Conservation (phyloP, 2,113 vertebrate species). For the Gnathochromis pfefferi region DNA sequence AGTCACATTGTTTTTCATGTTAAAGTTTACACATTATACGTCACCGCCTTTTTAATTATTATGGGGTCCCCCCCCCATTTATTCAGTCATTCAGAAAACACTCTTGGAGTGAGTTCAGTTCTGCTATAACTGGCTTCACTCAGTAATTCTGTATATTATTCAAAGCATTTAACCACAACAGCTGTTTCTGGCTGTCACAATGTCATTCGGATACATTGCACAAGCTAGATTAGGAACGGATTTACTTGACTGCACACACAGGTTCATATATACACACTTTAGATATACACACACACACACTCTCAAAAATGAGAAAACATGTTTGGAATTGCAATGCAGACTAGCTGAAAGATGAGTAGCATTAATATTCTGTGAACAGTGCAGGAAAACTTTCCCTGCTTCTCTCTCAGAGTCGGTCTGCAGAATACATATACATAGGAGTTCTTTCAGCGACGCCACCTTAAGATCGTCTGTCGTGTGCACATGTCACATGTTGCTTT, state of each 20-base stretch:
- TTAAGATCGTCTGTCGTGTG: neutral
- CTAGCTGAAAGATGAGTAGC: neutral
- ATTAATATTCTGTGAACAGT: slow-evolving; percentile 22
- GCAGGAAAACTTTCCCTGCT: neutral
- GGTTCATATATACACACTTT: neutral
- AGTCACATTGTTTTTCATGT: neutral
- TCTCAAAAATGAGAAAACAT: neutral
- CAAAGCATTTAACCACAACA: neutral
- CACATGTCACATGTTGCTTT: slow-evolving; percentile 22
- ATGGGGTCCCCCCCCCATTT: neutral
- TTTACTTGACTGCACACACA: neutral
- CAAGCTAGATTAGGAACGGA: neutral
- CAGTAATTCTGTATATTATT: neutral
- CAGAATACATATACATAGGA: neutral
- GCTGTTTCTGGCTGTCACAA: neutral
- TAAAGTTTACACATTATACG: slow-evolving; percentile 6
- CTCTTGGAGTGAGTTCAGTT: neutral
- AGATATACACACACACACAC: neutral
- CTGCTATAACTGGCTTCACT: neutral
- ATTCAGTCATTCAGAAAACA: neutral
- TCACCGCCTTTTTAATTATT: neutral
- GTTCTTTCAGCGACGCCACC: neutral
- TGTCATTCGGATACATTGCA: neutral
- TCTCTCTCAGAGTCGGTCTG: neutral
- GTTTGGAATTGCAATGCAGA: slow-evolving; percentile 1